These are phyloP conservation scores for Heteromurus nitidus DNA, from an alignment of 2,888 invertebrate genomes.

Conservation along the genomic window DNA sequence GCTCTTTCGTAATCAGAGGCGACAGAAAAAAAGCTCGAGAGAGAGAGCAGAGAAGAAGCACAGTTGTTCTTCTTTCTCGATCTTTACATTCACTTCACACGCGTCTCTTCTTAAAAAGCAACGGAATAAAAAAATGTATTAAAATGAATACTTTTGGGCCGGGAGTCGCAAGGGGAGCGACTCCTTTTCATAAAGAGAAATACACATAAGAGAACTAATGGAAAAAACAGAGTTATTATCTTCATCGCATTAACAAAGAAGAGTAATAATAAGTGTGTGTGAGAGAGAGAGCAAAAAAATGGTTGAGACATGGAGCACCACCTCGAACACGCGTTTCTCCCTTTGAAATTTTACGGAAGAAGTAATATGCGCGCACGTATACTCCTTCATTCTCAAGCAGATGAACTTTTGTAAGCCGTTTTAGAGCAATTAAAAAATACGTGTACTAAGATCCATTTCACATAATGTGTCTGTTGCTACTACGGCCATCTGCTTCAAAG, in stretches of 20 bases:
- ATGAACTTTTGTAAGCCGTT: slow-evolving; percentile 58
- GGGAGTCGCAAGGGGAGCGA: slow-evolving; percentile 34
- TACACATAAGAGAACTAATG: background rate
- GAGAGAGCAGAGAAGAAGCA: background rate
- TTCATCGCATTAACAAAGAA: slow-evolving; percentile 24
- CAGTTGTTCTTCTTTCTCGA: too few species aligned
- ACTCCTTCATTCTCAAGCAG: slow-evolving; percentile 41
- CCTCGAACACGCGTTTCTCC: too few species aligned
- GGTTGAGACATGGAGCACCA: too few species aligned
- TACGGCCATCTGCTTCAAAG: slow-evolving; percentile 70
- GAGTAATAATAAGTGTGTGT: slow-evolving; percentile 22
- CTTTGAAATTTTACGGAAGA: slow-evolving; percentile 60
- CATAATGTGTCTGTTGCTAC: background rate
- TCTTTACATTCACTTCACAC: background rate
- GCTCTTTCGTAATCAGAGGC: slow-evolving; percentile 22
- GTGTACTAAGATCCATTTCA: slow-evolving; percentile 45
- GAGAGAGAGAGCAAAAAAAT: background rate
- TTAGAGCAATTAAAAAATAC: slow-evolving; percentile 72
- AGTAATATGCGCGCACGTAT: background rate
- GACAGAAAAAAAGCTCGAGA: slow-evolving; percentile 27
- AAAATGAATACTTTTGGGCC: slow-evolving; percentile 38
- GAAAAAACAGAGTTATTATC: slow-evolving; percentile 18
- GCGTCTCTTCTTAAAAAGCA: background rate
- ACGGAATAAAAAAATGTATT: slow-evolving; percentile 18
- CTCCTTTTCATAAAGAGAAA: slow-evolving; percentile 12